Base-by-base conservation (phyloP, 1,140 invertebrate genomes). In the Drosophila ambigua region DNA sequence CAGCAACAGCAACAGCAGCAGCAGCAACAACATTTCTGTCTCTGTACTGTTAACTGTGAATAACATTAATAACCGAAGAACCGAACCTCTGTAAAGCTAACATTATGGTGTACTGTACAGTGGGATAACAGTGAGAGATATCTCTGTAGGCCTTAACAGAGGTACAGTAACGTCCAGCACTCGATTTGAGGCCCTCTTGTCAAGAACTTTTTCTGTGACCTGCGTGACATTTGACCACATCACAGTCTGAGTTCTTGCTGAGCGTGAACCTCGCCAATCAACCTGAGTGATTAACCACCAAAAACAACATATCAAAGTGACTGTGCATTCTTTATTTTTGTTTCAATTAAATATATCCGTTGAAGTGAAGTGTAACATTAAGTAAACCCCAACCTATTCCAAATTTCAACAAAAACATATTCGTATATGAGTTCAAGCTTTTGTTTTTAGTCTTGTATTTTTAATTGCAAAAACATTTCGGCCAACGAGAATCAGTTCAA, bases 221-320 rank as follows among this genome's bases (percentile, higher is more conserved):
- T 96, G 96, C 96, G 95, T 93, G 60, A 66, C 72, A 78, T 78
- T 45, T 53, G 20, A 46, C 95, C 96, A 96, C 96, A 97, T 97
- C 96, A 97, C 96, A 97, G 96, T 96, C 96, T 96, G 95, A 97
- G 96, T 96, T 96, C 96, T 96, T 96, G 95, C 96, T 96, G 92
- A 93, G 94, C 94, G 93, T 72, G 71, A 48, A 13, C 52, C 55
- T 74, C 74, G 64, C 54, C 72, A 49, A 50, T 23, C 83, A 83
- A 73, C 81, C 82, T 79, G 60, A 20, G 49, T 24, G 31, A 31
- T 2, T 31, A 31, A 9, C 31, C 31, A 8, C 8, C 8, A 31
- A 31, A 9, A 31, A 31, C 20, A 20, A 24, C 2, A 31, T 31
- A 3, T 31, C 3, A 9, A 31, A 31, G 31, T 31, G 31, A 31